Evolutionary conservation across 2,797 vertebrate species (phyloP).

Genomic region (Lithobates sylvaticus): DNA sequence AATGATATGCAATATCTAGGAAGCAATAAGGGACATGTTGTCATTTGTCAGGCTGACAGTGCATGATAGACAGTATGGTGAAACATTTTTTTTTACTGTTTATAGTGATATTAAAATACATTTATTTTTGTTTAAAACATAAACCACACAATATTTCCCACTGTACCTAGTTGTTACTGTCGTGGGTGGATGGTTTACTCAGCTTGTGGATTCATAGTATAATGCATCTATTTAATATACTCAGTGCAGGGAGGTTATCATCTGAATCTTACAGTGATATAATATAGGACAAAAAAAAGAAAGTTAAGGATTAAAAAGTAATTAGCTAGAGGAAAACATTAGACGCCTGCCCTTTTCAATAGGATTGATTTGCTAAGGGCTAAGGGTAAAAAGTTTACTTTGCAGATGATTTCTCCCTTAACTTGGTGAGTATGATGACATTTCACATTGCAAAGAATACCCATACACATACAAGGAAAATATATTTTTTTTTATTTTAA

Average conservation of each 20-base stretch:
- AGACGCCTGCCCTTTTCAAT: too few species aligned
- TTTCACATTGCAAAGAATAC: too few species aligned
- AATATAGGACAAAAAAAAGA: too few species aligned
- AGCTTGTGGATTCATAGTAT: background rate
- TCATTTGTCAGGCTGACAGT: constrained; percentile 15
- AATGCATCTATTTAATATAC: background rate
- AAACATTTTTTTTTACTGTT: background rate
- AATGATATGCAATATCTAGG: constrained; percentile 29
- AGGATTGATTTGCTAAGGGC: too few species aligned
- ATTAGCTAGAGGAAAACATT: too few species aligned
- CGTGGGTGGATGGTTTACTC: background rate
- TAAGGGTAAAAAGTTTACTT: too few species aligned
- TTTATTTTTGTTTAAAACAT: background rate
- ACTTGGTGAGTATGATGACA: too few species aligned
- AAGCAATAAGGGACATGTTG: background rate
- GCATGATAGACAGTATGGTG: background rate
- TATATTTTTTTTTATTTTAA: too few species aligned
- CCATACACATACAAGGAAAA: too few species aligned
- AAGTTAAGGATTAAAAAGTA: too few species aligned
- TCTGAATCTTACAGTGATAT: background rate
- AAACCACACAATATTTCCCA: background rate
- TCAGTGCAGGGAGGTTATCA: background rate
- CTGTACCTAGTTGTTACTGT: background rate
- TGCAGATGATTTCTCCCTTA: too few species aligned
- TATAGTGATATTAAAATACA: background rate